Percentiles rank a stretch among this genome's conserved stretches.
Evolutionary conservation across 2,797 vertebrate genomes (phyloP).

Genomic region (Poeciliopsis presidionis): DNA sequence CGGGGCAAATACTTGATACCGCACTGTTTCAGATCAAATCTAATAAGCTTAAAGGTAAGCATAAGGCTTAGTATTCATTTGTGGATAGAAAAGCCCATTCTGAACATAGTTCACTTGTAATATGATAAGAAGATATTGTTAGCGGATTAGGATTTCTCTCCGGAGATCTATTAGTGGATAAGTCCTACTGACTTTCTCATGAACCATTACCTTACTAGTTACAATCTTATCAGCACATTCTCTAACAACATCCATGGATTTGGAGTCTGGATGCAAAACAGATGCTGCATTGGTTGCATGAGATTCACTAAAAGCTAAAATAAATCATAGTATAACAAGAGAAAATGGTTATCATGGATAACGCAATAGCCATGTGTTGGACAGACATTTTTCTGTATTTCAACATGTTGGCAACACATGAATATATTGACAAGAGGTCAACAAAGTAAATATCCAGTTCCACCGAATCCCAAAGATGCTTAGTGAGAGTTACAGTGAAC

Average conservation of each 20-base stretch:
- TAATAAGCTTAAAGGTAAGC: conserved; percentile 80
- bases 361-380: neutral
- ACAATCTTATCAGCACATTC: conserved; percentile 58
- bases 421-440: neutral
- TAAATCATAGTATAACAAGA: neutral
- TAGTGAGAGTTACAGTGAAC: neutral
- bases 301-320: neutral
- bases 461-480: neutral
- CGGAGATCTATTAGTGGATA: conserved; percentile 78
- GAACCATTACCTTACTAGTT: conserved; percentile 75
- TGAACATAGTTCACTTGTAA: conserved; percentile 81
- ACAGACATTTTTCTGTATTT: neutral
- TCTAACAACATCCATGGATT: conserved; percentile 34
- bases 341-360: conserved; percentile 15
- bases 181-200: conserved; percentile 69
- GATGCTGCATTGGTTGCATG: neutral
- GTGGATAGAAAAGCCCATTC: conserved; percentile 72
- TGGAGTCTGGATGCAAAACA: conserved; percentile 11
- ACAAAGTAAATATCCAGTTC: neutral
- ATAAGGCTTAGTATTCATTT: conserved; percentile 78
- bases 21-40: conserved; percentile 74
- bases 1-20: conserved; percentile 67
- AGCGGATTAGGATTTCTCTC: conserved; percentile 81
- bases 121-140: conserved; percentile 82
- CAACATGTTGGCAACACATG: neutral